Evolutionary conservation across 2,888 invertebrate genomes (phyloP).

Genomic region (Vesta saturnalis): DNA sequence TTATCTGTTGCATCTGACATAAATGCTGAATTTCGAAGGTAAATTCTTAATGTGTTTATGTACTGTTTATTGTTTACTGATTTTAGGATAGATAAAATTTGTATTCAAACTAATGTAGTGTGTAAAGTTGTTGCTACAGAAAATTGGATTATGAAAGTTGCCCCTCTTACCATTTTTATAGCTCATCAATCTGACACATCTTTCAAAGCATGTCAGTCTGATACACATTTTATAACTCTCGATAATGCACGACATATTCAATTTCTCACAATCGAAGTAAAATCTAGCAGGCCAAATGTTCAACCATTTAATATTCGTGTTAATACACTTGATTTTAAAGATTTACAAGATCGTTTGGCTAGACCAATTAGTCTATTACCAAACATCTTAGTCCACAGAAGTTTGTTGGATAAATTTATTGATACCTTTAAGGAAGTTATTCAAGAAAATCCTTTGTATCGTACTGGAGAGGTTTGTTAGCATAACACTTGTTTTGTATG

Average conservation of each 20-base stretch:
- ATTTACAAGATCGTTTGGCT: constrained; percentile 77
- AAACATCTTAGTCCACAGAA: constrained; percentile 78
- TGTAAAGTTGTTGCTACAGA: constrained; percentile 80
- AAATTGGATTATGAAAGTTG: constrained; percentile 88
- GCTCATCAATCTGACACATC: constrained; percentile 84
- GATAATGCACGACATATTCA: constrained; percentile 78
- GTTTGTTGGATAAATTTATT: constrained; percentile 84
- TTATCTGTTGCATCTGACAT: constrained; percentile 74
- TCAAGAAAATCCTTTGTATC: constrained; percentile 73
- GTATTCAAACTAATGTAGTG: constrained; percentile 73
- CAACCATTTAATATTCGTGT: constrained; percentile 75
- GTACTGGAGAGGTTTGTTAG: constrained; percentile 65
- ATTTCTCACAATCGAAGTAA: constrained; percentile 83
- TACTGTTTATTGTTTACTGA: not conserved
- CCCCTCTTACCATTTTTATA: constrained; percentile 76
- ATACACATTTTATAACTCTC: constrained; percentile 75
- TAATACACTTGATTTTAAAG: constrained; percentile 81
- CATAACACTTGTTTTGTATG: too few species aligned
- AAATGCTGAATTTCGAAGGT: constrained; percentile 80
- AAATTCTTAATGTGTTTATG: constrained; percentile 39
- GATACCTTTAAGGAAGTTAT: constrained; percentile 83
- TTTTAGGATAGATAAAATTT: constrained; percentile 77
- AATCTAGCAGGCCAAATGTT: constrained; percentile 69
- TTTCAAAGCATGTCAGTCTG: constrained; percentile 79
- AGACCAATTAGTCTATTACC: constrained; percentile 74